Evolutionary conservation across 2,797 vertebrate species (phyloP).

Genomic region (Mus spretus): DNA sequence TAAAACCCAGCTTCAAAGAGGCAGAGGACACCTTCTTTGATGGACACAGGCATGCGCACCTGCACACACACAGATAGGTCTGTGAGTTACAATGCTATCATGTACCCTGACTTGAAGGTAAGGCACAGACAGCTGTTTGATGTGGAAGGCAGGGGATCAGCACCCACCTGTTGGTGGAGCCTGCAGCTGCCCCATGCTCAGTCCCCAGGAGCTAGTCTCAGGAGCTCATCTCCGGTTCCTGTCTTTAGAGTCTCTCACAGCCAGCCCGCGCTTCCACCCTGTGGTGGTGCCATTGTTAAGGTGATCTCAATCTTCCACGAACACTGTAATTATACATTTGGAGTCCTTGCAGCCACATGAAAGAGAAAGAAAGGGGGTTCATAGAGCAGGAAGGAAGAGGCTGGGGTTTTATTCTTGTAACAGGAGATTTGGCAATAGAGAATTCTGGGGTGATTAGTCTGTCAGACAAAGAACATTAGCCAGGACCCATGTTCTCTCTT

Average conservation of each 20-base stretch:
- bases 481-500: not conserved
- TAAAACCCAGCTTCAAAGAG: not conserved
- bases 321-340: constrained; percentile 12
- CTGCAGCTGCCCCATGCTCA: not conserved
- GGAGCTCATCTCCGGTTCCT: not conserved
- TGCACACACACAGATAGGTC: not conserved
- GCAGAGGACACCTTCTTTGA: not conserved
- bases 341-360: constrained; percentile 14
- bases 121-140: not conserved
- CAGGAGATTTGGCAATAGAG: not conserved
- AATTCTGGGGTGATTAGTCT: not conserved
- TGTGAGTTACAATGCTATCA: not conserved
- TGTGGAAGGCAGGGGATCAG: not conserved
- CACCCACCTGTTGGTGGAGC: not conserved
- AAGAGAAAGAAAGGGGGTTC: not conserved
- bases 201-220: not conserved
- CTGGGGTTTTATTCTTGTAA: not conserved
- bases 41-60: not conserved
- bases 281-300: not conserved
- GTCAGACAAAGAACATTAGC: not conserved
- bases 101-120: not conserved
- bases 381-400: not conserved
- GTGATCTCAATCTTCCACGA: not conserved
- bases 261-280: not conserved
- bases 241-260: not conserved